Percentiles rank a stretch among this genome's conserved stretches.
Evolutionary conservation across 2,888 invertebrate genomes (phyloP).

Genomic region (Drosophila lutescens): DNA sequence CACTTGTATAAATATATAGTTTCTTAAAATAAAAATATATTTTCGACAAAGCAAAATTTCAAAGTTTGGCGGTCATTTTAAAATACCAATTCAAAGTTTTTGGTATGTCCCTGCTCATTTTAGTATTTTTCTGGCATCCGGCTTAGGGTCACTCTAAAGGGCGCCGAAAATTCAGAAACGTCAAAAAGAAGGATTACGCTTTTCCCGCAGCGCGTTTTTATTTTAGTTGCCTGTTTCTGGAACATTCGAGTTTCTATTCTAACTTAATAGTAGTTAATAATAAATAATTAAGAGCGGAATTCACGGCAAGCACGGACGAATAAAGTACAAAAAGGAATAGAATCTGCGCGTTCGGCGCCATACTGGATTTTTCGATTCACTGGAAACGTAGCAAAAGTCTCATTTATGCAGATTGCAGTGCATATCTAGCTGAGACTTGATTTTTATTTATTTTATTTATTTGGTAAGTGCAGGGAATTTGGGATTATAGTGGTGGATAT

Average conservation of each 20-base stretch:
- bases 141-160: background rate
- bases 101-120: background rate
- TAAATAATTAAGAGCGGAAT: background rate
- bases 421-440: constrained; percentile 10
- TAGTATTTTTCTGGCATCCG: background rate
- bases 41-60: background rate
- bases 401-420: constrained; percentile 12
- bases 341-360: constrained; percentile 4
- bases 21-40: too few species aligned
- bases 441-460: background rate
- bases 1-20: background rate
- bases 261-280: background rate
- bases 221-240: background rate
- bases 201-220: background rate
- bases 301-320: background rate
- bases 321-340: background rate
- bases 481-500: background rate
- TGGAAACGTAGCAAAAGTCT: background rate
- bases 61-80: background rate
- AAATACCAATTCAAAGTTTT: background rate
- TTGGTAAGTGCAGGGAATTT: constrained; percentile 2
- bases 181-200: background rate
- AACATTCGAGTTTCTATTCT: background rate
- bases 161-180: constrained; percentile 3
- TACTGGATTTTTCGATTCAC: background rate